These are phyloP conservation scores for Sanderia malayensis DNA, from an alignment of 30 jellyfish, hydroid and myxozoan species.

Conservation along the genomic window DNA sequence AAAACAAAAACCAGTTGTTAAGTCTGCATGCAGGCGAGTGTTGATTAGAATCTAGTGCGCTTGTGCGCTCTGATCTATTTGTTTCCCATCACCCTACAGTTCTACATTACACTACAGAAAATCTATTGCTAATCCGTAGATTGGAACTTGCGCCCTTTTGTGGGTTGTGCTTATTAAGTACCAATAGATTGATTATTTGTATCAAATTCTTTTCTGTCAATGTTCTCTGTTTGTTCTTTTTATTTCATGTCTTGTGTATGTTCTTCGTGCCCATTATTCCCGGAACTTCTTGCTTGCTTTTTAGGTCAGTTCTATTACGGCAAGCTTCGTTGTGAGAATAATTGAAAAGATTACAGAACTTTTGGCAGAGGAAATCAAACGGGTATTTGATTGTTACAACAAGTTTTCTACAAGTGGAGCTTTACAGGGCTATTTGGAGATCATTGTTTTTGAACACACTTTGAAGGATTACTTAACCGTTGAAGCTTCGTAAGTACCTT, in stretches of 20 bases:
- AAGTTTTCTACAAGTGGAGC: conserved; percentile 75
- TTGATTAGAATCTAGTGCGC: no score
- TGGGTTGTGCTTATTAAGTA: no score
- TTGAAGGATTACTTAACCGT: conserved; percentile 46
- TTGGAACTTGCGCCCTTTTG: no score
- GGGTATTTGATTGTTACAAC: conserved; percentile 70
- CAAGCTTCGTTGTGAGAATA: conserved; percentile 48
- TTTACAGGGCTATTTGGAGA: conserved; percentile 73
- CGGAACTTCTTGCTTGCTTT: background rate
- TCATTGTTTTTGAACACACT: conserved; percentile 61
- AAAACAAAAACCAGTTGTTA: no score
- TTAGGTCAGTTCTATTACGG: conserved; percentile 86
- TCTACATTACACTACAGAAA: no score
- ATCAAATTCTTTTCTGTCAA: no score
- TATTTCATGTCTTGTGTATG: background rate
- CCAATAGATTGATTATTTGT: no score
- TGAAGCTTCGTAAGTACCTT: conserved; percentile 55
- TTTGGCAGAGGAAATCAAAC: conserved; percentile 72
- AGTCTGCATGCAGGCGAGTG: no score
- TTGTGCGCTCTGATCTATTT: no score
- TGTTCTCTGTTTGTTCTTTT: no score
- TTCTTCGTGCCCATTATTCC: background rate
- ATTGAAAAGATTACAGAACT: conserved; percentile 55
- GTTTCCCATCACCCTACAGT: no score
- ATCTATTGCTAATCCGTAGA: no score